phyloP scores from a whole-genome alignment of 2,113 vertebrate species.

The Myrmecobius fasciatus region DNA sequence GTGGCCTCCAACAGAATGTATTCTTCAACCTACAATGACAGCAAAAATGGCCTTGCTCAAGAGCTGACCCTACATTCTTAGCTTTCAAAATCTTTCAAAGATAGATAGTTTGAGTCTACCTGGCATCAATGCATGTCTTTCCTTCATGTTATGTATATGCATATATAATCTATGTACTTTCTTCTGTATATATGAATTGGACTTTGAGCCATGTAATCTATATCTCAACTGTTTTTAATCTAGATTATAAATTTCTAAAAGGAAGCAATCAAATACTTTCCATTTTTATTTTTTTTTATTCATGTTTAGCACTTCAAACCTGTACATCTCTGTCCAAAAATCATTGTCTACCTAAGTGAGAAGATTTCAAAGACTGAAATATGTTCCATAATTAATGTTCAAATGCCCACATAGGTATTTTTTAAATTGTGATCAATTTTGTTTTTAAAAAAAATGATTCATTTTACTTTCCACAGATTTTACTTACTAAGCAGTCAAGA shows the following conservation, averaged over 20 bases:
- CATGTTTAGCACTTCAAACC: neutral
- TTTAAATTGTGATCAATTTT: neutral
- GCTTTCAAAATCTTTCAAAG: neutral
- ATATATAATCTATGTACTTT: neutral
- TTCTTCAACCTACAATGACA: neutral
- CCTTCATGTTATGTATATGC: neutral
- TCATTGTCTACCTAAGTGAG: neutral
- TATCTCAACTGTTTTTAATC: neutral
- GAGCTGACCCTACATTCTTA: neutral
- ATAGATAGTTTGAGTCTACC: neutral
- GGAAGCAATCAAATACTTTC: neutral
- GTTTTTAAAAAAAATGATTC: neutral
- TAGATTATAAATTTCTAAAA: neutral
- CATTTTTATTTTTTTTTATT: neutral
- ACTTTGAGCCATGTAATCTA: neutral
- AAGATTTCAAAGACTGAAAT: neutral
- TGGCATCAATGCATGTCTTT: neutral
- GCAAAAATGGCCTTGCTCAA: neutral
- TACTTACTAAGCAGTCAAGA: neutral
- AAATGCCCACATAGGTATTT: neutral
- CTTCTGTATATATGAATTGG: neutral
- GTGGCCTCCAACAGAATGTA: neutral
- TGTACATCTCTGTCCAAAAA: neutral
- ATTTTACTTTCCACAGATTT: constrained; percentile 16
- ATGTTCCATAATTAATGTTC: neutral